Conservation (phyloP, 2,113 vertebrate genomes). For the Cichladusa arquata region DNA sequence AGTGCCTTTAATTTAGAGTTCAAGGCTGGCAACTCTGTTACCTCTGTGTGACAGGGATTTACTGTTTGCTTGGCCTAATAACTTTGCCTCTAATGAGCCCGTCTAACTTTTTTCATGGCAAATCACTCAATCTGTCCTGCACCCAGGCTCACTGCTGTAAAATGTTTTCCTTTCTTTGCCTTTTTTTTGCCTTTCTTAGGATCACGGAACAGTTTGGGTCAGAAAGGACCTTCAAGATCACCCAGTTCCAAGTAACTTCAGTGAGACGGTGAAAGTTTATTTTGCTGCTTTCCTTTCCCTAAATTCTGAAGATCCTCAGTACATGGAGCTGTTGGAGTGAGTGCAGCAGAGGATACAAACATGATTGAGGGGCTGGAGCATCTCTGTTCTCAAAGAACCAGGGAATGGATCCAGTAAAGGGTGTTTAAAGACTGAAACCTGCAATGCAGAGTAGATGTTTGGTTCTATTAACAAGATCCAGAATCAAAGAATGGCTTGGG, state of each 20-base stretch:
- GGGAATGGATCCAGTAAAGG: background rate
- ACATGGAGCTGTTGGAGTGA: background rate
- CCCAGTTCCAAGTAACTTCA: background rate
- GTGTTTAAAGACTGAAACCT: background rate
- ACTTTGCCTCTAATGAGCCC: conserved; percentile 59
- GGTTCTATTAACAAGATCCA: background rate
- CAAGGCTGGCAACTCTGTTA: conserved; percentile 59
- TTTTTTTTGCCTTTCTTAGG: background rate
- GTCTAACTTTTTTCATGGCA: conserved; percentile 16
- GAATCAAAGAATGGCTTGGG: background rate
- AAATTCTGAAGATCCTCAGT: background rate
- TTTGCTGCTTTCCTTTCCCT: background rate
- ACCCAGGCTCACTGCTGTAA: background rate
- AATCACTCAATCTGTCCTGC: conserved; percentile 31
- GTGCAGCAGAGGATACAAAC: background rate
- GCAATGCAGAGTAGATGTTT: background rate
- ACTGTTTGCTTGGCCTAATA: conserved; percentile 65
- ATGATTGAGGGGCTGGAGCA: background rate
- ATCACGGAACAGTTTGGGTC: background rate
- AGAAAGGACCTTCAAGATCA: background rate
- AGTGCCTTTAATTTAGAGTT: conserved; percentile 64
- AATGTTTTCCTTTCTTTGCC: background rate
- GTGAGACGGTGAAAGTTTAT: background rate
- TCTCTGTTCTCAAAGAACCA: background rate
- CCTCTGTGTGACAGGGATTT: conserved; percentile 67